Evolutionary conservation across 2,797 vertebrate genomes (phyloP).

Genomic region (Sebastes vulpes): DNA sequence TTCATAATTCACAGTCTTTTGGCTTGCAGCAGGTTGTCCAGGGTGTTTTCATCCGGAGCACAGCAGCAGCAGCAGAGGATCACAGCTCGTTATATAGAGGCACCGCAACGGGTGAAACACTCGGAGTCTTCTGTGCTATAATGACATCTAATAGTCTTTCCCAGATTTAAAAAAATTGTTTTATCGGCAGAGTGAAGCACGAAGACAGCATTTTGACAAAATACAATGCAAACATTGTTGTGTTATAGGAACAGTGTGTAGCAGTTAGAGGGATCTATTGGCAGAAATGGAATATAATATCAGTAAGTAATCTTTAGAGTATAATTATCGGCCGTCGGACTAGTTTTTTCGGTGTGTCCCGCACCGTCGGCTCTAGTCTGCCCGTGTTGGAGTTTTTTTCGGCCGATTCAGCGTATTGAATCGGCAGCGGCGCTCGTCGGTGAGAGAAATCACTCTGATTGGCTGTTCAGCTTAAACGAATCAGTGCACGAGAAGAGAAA

Average conservation of each 20-base stretch:
- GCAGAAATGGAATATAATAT: too few relatives aligned
- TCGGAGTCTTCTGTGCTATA: not conserved
- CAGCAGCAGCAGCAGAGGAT: slow-evolving; percentile 7
- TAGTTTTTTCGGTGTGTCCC: too few relatives aligned
- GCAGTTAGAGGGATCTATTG: too few relatives aligned
- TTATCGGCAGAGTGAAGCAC: not conserved
- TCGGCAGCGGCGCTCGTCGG: too few relatives aligned
- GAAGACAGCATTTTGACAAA: not conserved
- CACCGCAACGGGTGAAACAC: slow-evolving; percentile 14
- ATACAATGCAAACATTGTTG: not conserved
- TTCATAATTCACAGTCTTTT: slow-evolving; percentile 36
- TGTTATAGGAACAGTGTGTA: not conserved
- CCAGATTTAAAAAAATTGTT: not conserved
- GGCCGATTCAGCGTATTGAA: too few relatives aligned
- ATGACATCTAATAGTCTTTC: not conserved
- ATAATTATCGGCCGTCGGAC: too few relatives aligned
- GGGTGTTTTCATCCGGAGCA: not conserved
- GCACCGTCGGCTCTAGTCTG: too few relatives aligned
- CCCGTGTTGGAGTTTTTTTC: too few relatives aligned
- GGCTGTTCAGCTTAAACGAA: too few relatives aligned
- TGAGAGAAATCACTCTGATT: too few relatives aligned
- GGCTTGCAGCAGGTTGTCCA: not conserved
- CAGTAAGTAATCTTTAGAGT: too few relatives aligned
- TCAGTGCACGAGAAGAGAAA: too few relatives aligned
- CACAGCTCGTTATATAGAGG: slow-evolving; percentile 24